Percentiles rank a stretch among this genome's conserved stretches.
These are phyloP conservation scores for Lycocorax pyrrhopterus DNA, from an alignment of 2,113 vertebrate genomes.

Conservation along the genomic window DNA sequence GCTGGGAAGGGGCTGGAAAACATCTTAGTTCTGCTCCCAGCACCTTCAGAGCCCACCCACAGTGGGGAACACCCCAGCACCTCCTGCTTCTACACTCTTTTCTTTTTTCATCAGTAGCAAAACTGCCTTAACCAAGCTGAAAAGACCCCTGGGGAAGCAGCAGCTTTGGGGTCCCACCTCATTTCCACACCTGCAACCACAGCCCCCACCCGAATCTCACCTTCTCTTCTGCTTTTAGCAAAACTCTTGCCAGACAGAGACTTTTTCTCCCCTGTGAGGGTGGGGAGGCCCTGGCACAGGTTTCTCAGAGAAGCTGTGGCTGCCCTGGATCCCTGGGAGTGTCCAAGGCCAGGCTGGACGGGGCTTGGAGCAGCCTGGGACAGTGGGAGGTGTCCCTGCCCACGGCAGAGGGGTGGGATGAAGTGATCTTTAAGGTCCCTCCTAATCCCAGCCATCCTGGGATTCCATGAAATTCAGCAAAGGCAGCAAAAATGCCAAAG, in stretches of 20 bases:
- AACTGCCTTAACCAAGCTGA: not conserved
- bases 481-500: not conserved
- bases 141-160: not conserved
- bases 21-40: not conserved
- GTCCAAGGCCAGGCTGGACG: fast-evolving
- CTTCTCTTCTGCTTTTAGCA: not conserved
- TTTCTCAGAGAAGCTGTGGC: not conserved
- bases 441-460: not conserved
- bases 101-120: not conserved
- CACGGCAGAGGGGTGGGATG: not conserved
- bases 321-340: not conserved
- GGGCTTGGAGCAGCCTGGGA: not conserved
- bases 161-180: not conserved
- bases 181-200: not conserved
- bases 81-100: fast-evolving
- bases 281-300: not conserved
- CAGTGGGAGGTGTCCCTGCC: not conserved
- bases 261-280: not conserved
- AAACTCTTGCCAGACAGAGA: not conserved
- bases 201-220: not conserved
- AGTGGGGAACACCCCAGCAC: not conserved
- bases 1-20: not conserved
- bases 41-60: not conserved
- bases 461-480: not conserved
- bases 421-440: not conserved